phyloP scores from a whole-genome alignment of 2,888 invertebrate genomes.

The Reticulitermes lucifugus region DNA sequence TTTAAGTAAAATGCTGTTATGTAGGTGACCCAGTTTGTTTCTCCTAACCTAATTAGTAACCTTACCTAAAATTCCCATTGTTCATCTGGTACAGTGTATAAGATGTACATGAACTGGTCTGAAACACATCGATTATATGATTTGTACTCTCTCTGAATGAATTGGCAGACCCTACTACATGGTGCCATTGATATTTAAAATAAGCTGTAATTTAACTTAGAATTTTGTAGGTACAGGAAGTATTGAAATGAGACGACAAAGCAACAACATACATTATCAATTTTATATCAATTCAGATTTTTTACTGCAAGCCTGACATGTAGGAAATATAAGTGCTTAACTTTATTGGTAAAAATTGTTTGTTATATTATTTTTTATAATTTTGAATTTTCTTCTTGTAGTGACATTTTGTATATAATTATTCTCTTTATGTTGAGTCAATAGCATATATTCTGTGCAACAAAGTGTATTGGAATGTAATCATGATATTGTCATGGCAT shows the following conservation, averaged over 20 bases:
- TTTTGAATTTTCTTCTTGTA: neutral
- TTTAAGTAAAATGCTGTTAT: neutral
- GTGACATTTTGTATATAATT: constrained; percentile 7
- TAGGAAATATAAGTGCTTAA: neutral
- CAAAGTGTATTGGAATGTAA: neutral
- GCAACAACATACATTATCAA: neutral
- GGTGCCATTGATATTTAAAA: neutral
- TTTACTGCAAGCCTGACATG: neutral
- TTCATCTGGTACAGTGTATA: too few relatives aligned
- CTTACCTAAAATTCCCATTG: neutral
- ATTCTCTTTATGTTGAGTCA: constrained; percentile 13
- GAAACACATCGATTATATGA: neutral
- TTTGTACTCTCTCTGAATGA: neutral
- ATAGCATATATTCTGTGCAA: constrained; percentile 4
- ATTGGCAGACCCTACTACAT: neutral
- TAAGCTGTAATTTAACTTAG: neutral
- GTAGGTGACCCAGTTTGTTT: neutral
- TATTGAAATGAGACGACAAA: neutral
- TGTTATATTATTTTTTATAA: neutral
- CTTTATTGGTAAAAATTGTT: neutral
- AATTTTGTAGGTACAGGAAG: neutral
- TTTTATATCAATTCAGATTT: constrained; percentile 16
- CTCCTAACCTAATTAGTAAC: neutral
- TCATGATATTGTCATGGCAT: constrained; percentile 10
- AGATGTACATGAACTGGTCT: neutral